Evolutionary conservation across 2,888 invertebrate species (phyloP), one percentile per base, ranked within the genome.

Genomic region (Spialia ferax): DNA sequence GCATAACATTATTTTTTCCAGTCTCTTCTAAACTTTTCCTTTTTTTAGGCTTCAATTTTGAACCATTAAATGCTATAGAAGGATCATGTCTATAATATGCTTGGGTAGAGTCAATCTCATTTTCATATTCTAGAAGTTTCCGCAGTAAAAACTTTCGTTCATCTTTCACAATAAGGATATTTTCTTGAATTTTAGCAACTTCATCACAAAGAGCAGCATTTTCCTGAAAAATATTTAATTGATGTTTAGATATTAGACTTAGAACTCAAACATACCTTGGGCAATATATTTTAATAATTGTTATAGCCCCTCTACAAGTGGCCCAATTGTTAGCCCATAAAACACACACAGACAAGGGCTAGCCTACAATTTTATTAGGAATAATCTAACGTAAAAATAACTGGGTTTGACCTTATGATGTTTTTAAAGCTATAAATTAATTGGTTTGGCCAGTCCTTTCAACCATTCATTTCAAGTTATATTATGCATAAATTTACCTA

Each of bases 121-220:
- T 88, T 77, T 96, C 96, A 84, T 95, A 95, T 78, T 96, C 96
- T 76, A 96, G 94, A 20, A 98, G 87, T 84, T 97, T 97, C 72
- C 96, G 95, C 29, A 98, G 90, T 52, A 98, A 89, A 86, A 96
- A 97, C 74, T 97, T 95, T 70, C 98, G 94, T 85, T 98, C 98
- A 82, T 98, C 97, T 80, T 97, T 97, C 0, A 97, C 96, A 63
- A 96, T 95, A 26, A 96, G 87, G 59, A 97, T 95, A 83, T 97
- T 97, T 78, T 97, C 96, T 88, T 98, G 98, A 71, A 97, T 95
- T 85, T 96, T 95, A 0, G 97, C 96, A 15, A 98, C 96, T 94
- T 98, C 97, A 92, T 98, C 98, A 86, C 98, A 98, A 2, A 98
- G 85, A 5, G 97, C 97, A 63, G 97, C 96, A 91, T 97, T 97